Base-by-base conservation (phyloP, 2,113 vertebrate species). In the Trematomus loennbergii region DNA sequence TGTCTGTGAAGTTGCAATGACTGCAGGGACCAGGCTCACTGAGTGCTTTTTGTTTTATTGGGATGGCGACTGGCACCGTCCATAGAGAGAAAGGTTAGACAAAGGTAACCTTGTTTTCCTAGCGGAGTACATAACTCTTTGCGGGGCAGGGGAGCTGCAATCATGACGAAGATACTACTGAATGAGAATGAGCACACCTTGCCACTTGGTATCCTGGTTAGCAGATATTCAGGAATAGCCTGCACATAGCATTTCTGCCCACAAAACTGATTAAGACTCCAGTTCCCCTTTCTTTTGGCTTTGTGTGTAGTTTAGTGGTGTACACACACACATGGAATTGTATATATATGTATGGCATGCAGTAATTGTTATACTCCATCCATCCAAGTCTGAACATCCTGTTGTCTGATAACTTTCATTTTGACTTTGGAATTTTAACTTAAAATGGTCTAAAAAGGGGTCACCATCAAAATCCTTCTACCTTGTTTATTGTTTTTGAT, bases 31-130 rank as follows among this genome's bases (percentile, higher is more conserved):
- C 52, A 48, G 18, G 54, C 25, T 22, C 53, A 65, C 25, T 48
- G 36, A 62, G 33, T 33, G 13, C 9, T 62, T 46, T 69, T 64
- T n/a, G 20, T 79, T 63, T 63, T 58, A 7, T 15, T 5, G 11
- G 15, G 12, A 16, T 59, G 65, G n/a, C 11, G 2, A 54, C 53
- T 58, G 54, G 49, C 60, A 75, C 18, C 22, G 55, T 60, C 66
- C 25, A 40, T 9, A 45, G 61, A 72, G 46, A 66, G 54, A 73
- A 63, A 79, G 65, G 58, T 52, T 59, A 13, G 29, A 62, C 57
- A 70, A 29, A 67, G 43, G 52, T 76, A 48, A 62, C 55, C 29
- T 71, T 84, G 53, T 65, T 84, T 59, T 64, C 48, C 12, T 22
- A 0, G 36, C 9, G 20, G 52, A 40, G 29, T 53, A 70, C 8